Conservation (phyloP, 1,140 invertebrate genomes). For the Achatina immaculata region DNA sequence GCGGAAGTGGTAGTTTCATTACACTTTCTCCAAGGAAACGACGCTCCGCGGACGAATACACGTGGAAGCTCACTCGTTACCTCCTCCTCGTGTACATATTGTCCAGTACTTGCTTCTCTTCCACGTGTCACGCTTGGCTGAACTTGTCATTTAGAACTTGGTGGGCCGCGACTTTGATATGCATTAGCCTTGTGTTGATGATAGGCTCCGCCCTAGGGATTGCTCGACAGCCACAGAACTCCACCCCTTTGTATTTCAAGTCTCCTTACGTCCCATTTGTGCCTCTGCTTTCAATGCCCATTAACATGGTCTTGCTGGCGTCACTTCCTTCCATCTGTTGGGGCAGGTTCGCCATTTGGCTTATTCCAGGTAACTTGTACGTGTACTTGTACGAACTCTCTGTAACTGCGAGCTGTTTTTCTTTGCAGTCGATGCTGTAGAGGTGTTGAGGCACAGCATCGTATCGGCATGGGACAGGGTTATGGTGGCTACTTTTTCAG, state of each 20-base stretch:
- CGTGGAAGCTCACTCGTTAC: constrained; percentile 50
- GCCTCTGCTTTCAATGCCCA: constrained; percentile 59
- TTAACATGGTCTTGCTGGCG: constrained; percentile 64
- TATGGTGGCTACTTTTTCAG: no score
- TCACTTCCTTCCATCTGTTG: constrained; percentile 61
- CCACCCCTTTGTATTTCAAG: constrained; percentile 58
- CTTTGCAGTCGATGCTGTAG: no score
- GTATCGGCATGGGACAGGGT: no score
- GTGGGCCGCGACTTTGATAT: constrained; percentile 56
- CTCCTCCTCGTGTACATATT: constrained; percentile 56
- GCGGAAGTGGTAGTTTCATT: constrained; percentile 48
- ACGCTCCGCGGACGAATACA: constrained; percentile 46
- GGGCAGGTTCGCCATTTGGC: constrained; percentile 66
- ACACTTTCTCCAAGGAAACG: constrained; percentile 43
- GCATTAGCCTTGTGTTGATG: constrained; percentile 52
- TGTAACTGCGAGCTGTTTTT: no score
- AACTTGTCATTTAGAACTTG: constrained; percentile 56
- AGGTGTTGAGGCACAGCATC: no score
- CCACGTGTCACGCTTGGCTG: constrained; percentile 28
- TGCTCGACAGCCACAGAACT: constrained; percentile 62
- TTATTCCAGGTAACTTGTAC: constrained; percentile 56
- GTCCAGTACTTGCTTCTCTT: constrained; percentile 35
- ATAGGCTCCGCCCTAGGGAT: constrained; percentile 52
- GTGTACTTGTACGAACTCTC: no score
- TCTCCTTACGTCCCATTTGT: constrained; percentile 67